Evolutionary conservation across 2,113 vertebrate species (phyloP), one percentile per base, ranked within the genome.

Genomic region (Nipponia nippon): DNA sequence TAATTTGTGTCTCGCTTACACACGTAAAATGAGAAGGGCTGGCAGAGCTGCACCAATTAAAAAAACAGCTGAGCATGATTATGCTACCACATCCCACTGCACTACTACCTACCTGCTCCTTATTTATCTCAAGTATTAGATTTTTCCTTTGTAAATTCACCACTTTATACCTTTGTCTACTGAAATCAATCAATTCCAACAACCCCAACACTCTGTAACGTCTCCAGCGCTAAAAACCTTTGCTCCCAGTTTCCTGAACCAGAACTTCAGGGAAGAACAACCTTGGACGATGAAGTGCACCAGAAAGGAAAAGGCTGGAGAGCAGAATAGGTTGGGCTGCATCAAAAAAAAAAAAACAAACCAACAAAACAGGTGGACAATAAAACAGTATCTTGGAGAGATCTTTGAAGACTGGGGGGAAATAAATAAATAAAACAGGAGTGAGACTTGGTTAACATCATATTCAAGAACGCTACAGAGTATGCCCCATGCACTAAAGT

Each of bases 281-380:
- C 9, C 7, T 15, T 0, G 0, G 4, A 61, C 20, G 12, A 83
- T 0, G 1, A 93, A 85, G 52, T 1, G 1, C 16, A 77, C 2
- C 19, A 46, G 38, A 90, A 94, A 66, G 12, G 2, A 62, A 89
- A 72, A 56, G 23, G 27, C 9, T 23, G 20, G 9, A 85, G 11
- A 83, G 16, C 32, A 84, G 67, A 89, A 71, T 1, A 78, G 18
- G 13, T 32, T 34, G 7, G 8, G 40, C 8, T 29, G 11, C 4
- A 5, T 53, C 40, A 13, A 63, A 62, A 78, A 38, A 27, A 34
- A 36, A 38, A 38, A 38, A 38, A 38, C 38, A 38, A 38, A 38
- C 38, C 38, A 38, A 8, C 38, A 38, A 8, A 38, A 8, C 8
- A 50, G 32, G 6, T 2, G 1, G 17, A 73, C 32, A 76, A 50